phyloP scores from a whole-genome alignment of 2,888 invertebrate genomes.

The Rotaria magnacalcarata region DNA sequence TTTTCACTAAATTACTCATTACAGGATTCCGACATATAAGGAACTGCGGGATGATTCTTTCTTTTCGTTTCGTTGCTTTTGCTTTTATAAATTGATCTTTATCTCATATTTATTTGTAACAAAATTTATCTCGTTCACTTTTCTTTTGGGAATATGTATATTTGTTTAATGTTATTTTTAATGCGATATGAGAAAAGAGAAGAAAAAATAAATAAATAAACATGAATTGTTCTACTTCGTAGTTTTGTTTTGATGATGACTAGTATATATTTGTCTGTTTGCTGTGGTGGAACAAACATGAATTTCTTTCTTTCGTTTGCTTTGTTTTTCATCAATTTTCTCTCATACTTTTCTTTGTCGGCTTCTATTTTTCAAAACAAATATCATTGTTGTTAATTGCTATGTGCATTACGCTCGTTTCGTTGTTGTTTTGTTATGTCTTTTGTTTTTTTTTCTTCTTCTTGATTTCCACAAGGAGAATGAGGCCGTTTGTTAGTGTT shows the following conservation, averaged over 20 bases:
- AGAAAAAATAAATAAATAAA: not conserved
- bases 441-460: not conserved
- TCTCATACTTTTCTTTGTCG: not conserved
- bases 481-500: not conserved
- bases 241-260: not conserved
- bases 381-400: not conserved
- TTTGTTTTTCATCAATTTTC: not conserved
- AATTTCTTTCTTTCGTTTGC: not conserved
- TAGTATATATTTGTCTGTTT: not conserved
- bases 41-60: not conserved
- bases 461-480: slow-evolving; percentile 29
- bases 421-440: not conserved
- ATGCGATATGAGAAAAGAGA: not conserved
- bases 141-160: not conserved
- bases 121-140: not conserved
- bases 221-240: not conserved
- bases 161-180: not conserved
- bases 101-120: not conserved
- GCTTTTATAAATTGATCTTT: not conserved
- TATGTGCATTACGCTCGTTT: not conserved
- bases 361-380: not conserved
- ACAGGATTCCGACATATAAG: not conserved
- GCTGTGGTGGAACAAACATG: not conserved
- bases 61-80: not conserved
- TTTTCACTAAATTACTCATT: not conserved